Base-by-base conservation (phyloP, 1,140 invertebrate genomes). In the Drosophila sp. region DNA sequence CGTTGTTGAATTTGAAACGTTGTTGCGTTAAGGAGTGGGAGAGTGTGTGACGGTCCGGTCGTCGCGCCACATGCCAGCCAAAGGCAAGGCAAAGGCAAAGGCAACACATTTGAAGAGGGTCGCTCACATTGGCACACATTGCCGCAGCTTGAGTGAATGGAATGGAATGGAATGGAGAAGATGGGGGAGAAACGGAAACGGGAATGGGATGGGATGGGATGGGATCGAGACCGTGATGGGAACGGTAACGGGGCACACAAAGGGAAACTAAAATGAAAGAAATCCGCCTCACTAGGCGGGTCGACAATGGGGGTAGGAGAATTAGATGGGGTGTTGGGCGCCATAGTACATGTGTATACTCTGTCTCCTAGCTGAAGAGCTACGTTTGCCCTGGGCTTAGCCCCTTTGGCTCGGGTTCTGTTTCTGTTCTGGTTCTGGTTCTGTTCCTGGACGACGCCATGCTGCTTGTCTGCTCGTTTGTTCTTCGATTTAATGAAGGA, bases 401-500 rank as follows among this genome's bases (percentile, higher is more conserved):
- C 54, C 48, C 45, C 56, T 62, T 57, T 59, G 57, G 61, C 54
- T 61, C 58, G 25, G 32, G 36, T 48, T 38, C 43, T 46, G 43
- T 11, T 25, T 3, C 43, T 45, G 34, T 11, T 50, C 46, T 29
- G 16, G 13, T 7, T 34, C 50, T 36, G 13, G 32, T 53, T 11
- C 50, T 53, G 14, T 50, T 56, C 40, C 61, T 66, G 71, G 75
- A 48, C 69, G 73, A 66, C 73, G 63, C 76, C 73, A 64, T 79
- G 77, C 74, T 76, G 58, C 73, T 76, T 67, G 69, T 80, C 81
- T 84, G 77, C 81, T 84, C 81, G 83, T 89, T 89, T 89, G 84
- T 89, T 84, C 84, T 89, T 89, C 83, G 83, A 89, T 89, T 89
- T 89, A 89, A 89, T 89, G 83, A 89, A 89, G 83, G 83, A 89